Conservation (phyloP, 2,797 vertebrate genomes). For the Podarcis siculus region DNA sequence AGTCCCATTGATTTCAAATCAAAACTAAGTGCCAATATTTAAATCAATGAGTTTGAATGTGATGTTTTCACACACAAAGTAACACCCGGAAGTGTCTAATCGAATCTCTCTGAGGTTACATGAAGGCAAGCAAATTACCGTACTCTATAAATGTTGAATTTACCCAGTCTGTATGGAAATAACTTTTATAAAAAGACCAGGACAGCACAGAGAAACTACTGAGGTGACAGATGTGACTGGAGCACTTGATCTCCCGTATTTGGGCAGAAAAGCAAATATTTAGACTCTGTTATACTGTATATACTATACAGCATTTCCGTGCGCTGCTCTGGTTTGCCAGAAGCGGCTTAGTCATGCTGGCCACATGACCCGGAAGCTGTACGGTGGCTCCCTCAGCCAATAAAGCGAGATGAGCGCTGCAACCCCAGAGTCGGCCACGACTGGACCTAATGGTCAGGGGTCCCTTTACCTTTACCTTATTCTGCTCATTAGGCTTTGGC, state of each 20-base stretch:
- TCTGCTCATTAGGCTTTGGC: background rate
- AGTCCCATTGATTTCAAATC: background rate
- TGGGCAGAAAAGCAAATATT: background rate
- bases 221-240: background rate
- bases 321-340: no score
- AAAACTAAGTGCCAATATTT: background rate
- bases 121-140: background rate
- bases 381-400: no score
- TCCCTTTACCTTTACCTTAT: no score
- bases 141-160: conserved; percentile 11
- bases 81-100: conserved; percentile 15
- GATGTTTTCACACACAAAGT: background rate
- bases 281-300: background rate
- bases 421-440: no score
- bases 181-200: background rate
- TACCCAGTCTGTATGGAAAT: background rate
- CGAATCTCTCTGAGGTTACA: background rate
- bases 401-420: no score
- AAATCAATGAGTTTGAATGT: background rate
- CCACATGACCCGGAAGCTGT: no score
- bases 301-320: no score
- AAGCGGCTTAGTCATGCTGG: no score
- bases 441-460: no score
- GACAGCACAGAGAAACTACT: background rate
- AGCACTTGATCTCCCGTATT: background rate